These are phyloP conservation scores for Pterostichus madidus DNA, from an alignment of 2,888 invertebrate species.

Conservation along the genomic window DNA sequence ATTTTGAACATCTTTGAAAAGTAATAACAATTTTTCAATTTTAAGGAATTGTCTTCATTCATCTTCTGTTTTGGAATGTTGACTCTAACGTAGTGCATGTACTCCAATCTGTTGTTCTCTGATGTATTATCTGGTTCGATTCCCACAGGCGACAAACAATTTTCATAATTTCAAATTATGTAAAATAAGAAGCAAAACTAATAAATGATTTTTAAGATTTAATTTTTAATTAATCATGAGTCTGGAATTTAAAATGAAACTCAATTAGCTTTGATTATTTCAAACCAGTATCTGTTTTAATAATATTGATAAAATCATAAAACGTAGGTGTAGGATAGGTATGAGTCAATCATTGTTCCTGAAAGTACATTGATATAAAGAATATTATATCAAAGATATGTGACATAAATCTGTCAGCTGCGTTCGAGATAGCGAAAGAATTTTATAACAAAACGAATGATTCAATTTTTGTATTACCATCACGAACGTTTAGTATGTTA, in stretches of 20 bases:
- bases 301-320: background rate
- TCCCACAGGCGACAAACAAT: too few species aligned
- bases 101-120: background rate
- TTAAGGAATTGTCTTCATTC: background rate
- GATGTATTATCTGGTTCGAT: constrained; percentile 16
- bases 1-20: too few species aligned
- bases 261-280: background rate
- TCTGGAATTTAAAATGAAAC: background rate
- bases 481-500: background rate
- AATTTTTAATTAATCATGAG: too few species aligned
- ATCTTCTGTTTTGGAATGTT: background rate
- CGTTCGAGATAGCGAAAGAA: constrained; percentile 8
- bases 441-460: constrained; percentile 26
- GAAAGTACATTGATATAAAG: constrained; percentile 32
- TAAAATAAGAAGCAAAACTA: too few species aligned
- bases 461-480: background rate
- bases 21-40: too few species aligned
- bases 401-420: constrained; percentile 24
- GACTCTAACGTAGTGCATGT: background rate
- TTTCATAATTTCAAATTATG: too few species aligned
- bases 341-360: constrained; percentile 24
- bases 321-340: background rate
- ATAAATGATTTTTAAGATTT: too few species aligned
- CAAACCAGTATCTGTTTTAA: background rate
- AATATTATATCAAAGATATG: constrained; percentile 37